Base-by-base conservation (phyloP, 2,113 vertebrate genomes). In the Romanogobio albipinnatus region DNA sequence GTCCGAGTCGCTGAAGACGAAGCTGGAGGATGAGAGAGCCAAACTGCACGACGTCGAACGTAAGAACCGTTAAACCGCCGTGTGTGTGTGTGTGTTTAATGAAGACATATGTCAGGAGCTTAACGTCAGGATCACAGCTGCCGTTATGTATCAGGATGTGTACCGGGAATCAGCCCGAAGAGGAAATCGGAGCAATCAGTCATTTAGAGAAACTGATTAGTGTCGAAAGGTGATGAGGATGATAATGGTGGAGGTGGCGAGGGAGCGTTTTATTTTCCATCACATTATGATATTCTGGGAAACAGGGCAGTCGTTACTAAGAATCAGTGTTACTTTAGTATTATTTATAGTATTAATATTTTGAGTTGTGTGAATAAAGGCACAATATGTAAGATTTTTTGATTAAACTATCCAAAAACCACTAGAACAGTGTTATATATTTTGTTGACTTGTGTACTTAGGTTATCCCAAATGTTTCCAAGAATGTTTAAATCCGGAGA, bases 21-120 rank as follows among this genome's bases (percentile, higher is more conserved):
- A 97, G 90, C 96, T 99, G 93, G 97, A 99, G 90, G 97, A 99
- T 90, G 98, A 99, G 91, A 93, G 98, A 92, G 97, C 97, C 82
- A 98, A 99, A 93, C 96, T 99, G 95, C 97, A 99, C 93, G 98
- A 99, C 88, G 98, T 99, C 93, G 98, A 99, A 93, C 91, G 98
- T 99, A 94, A 97, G 97, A 96, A 91, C 43, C 39, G n/a, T 51
- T 51, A 51, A 51, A 62, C 24, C 13, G 4, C 22, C 45, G 74
- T 76, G 1, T 53, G 74, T 76, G 1, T 53, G 74, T 53, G n/a
- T 76, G 76, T 79, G 76, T 79, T 62, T 43, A 24, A 79, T 24
- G 76, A 39, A 33, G 36, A 62, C 56, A 45, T 79, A 79, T 62
- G 36, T n/a, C 76, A 9, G 56, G 36, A 51, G 49, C 49, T 15